A percentile compares a stretch with the other conserved stretches of the same genome.
phyloP scores from a whole-genome alignment of 2,888 invertebrate species.

The Nemotelus pantherinus region DNA sequence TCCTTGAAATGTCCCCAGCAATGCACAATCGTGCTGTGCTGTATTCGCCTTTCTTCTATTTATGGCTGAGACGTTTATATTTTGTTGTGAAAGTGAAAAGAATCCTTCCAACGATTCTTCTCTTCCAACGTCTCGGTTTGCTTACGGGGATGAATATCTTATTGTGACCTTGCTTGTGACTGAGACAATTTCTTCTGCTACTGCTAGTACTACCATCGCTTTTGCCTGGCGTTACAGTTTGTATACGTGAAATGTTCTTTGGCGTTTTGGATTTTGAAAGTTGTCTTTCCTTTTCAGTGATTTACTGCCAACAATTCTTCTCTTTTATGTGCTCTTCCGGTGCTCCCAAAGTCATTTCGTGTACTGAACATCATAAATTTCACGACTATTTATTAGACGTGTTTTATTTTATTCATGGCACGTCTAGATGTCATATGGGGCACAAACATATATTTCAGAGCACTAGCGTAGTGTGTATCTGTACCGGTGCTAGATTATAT shows the following conservation, averaged over 20 bases:
- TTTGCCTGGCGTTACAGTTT: background rate
- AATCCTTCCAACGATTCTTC: background rate
- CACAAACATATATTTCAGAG: constrained; percentile 7
- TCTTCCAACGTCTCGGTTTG: constrained; percentile 3
- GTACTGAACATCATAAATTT: constrained; percentile 50
- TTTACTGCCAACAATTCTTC: constrained; percentile 49
- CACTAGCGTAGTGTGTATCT: background rate
- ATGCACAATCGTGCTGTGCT: background rate
- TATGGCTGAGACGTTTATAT: constrained; percentile 14
- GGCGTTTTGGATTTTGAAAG: constrained; percentile 14
- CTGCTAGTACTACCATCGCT: background rate
- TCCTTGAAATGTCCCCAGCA: background rate
- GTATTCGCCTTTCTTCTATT: background rate
- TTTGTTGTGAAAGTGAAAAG: constrained; percentile 34
- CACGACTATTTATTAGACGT: constrained; percentile 50
- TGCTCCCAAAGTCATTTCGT: constrained; percentile 45
- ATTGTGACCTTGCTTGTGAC: background rate
- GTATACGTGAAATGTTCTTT: background rate
- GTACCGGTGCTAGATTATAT: background rate
- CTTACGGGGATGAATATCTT: background rate
- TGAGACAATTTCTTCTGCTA: background rate
- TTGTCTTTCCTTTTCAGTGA: constrained; percentile 44
- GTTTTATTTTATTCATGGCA: constrained; percentile 51
- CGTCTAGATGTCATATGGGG: constrained; percentile 48
- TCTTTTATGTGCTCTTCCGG: constrained; percentile 44